phyloP scores from a whole-genome alignment of 2,113 vertebrate species.

The Empidonax traillii region DNA sequence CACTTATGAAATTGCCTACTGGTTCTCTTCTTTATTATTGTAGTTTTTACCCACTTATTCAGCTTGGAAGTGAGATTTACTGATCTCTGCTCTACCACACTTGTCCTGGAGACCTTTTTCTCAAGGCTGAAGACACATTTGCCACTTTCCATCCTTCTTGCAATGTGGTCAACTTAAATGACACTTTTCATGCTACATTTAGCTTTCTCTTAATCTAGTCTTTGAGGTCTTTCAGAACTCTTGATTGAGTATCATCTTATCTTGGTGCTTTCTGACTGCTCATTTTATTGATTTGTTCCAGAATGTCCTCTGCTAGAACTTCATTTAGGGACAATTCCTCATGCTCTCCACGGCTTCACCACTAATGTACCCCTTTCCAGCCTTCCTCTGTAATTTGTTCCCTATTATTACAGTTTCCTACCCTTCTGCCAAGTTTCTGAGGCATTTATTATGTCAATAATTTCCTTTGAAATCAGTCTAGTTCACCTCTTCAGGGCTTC shows the following conservation, averaged over 20 bases:
- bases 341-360: slow-evolving; percentile 22
- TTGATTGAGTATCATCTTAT: slow-evolving; percentile 53
- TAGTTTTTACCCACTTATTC: slow-evolving; percentile 30
- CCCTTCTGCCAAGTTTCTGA: slow-evolving; percentile 54
- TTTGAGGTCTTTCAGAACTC: slow-evolving; percentile 49
- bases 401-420: slow-evolving; percentile 35
- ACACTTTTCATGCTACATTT: slow-evolving; percentile 59
- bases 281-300: slow-evolving; percentile 56
- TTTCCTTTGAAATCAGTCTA: slow-evolving; percentile 26
- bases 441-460: slow-evolving; percentile 59
- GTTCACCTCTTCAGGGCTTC: slow-evolving; percentile 28
- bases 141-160: slow-evolving; percentile 37
- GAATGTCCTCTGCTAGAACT: slow-evolving; percentile 59
- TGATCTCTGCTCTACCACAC: slow-evolving; percentile 6
- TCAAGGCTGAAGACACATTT: slow-evolving; percentile 56
- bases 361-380: slow-evolving; percentile 50
- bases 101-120: slow-evolving; percentile 44
- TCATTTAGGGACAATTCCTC: slow-evolving; percentile 64
- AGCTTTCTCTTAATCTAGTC: slow-evolving; percentile 55
- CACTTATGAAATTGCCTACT: slow-evolving; percentile 59
- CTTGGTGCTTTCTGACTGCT: slow-evolving; percentile 43
- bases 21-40: slow-evolving; percentile 49
- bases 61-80: slow-evolving; percentile 45
- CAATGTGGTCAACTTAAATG: slow-evolving; percentile 22
- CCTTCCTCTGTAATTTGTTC: slow-evolving; percentile 33